Percentiles rank a stretch among this genome's conserved stretches.
Evolutionary conservation across 2,113 vertebrate genomes (phyloP).

Genomic region (Echinops telfairi): DNA sequence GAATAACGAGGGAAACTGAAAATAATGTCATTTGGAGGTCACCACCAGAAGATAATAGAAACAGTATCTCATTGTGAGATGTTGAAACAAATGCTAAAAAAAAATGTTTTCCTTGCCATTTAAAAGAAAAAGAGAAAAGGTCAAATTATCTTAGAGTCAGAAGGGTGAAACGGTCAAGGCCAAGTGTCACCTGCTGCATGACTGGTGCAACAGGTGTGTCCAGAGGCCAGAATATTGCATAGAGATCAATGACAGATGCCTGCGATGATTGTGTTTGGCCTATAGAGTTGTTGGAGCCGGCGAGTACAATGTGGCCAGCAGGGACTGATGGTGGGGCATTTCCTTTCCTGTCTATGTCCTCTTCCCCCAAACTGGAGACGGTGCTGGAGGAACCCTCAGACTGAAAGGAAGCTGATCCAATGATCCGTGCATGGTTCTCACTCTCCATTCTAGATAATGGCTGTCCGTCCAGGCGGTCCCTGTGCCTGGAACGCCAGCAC

Average conservation of each 20-base stretch:
- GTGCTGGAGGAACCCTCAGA: accelerated
- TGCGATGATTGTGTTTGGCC: background rate
- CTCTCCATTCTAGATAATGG: background rate
- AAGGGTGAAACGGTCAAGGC: conserved; percentile 1
- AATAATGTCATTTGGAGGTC: background rate
- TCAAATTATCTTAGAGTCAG: background rate
- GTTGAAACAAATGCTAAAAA: background rate
- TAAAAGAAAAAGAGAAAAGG: conserved; percentile 18
- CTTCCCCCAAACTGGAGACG: background rate
- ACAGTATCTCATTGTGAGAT: background rate
- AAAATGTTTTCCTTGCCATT: background rate
- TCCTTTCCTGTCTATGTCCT: background rate
- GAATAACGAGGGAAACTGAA: background rate
- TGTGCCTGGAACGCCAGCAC: accelerated
- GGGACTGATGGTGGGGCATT: accelerated
- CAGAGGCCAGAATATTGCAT: background rate
- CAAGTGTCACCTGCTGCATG: background rate
- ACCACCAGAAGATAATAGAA: background rate
- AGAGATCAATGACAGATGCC: background rate
- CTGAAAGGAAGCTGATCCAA: background rate
- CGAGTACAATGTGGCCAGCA: accelerated
- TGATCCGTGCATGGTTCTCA: background rate
- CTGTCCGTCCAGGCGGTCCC: background rate
- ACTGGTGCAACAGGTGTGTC: background rate
- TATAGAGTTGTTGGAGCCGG: background rate